These are phyloP conservation scores for Maniola hyperantus DNA, from an alignment of 2,888 invertebrate genomes.

Conservation along the genomic window DNA sequence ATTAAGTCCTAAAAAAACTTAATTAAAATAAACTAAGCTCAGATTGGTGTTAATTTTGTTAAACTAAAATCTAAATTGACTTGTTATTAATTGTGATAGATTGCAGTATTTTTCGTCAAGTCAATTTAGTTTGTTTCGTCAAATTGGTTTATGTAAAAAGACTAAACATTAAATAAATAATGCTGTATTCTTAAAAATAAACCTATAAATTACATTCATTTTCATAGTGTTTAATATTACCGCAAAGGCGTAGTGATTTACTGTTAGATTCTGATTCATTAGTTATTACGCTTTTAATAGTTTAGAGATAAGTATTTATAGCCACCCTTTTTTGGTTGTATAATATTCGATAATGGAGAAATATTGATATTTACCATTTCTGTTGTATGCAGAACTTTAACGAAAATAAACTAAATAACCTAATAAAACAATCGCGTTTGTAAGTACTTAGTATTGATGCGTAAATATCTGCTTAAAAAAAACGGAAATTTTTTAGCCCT, in stretches of 20 bases:
- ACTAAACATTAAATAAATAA: neutral
- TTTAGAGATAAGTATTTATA: constrained; percentile 58
- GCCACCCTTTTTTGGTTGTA: constrained; percentile 56
- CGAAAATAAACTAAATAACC: neutral
- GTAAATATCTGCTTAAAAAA: too few species aligned
- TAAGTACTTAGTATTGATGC: too few species aligned
- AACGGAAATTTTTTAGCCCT: neutral
- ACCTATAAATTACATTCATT: neutral
- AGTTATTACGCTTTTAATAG: constrained; percentile 72
- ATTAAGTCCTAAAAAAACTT: neutral
- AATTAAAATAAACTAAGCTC: neutral
- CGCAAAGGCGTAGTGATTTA: constrained; percentile 72
- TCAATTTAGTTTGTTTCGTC: neutral
- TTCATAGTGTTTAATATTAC: constrained; percentile 47
- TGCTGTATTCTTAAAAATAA: neutral
- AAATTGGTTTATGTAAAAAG: neutral
- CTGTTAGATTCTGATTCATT: constrained; percentile 70
- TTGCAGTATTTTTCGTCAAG: neutral
- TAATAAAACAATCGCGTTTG: too few species aligned
- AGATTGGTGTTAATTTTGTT: neutral
- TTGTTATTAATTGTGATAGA: neutral
- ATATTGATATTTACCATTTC: neutral
- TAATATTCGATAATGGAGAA: constrained; percentile 9
- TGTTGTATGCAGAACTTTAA: constrained; percentile 6
- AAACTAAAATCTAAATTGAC: neutral